Percentiles rank a stretch among this genome's conserved stretches.
These are phyloP conservation scores for Dermochelys coriacea DNA, from an alignment of 2,797 vertebrate species.

Conservation along the genomic window DNA sequence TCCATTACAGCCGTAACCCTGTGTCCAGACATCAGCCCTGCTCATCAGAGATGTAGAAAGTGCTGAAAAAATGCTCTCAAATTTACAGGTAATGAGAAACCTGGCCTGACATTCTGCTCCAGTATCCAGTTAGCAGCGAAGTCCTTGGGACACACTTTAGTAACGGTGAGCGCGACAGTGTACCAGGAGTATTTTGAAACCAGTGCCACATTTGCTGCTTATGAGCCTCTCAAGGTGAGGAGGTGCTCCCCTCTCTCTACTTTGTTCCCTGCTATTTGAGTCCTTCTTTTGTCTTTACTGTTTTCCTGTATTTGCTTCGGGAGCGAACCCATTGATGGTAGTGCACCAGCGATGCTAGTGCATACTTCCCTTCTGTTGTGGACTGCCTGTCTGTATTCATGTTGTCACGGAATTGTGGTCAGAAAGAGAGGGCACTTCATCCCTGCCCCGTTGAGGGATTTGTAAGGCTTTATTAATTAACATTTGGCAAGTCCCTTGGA, in stretches of 20 bases:
- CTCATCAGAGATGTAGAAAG: background rate
- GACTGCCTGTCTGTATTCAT: background rate
- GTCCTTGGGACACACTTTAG: conserved; percentile 64
- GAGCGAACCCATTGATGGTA: background rate
- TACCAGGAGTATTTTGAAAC: conserved; percentile 74
- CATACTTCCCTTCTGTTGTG: background rate
- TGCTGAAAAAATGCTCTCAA: background rate
- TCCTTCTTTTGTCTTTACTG: background rate
- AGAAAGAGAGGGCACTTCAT: background rate
- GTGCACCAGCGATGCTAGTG: background rate
- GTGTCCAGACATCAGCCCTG: background rate
- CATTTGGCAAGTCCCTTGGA: background rate
- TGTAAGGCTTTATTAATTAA: background rate
- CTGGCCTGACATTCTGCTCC: conserved; percentile 63
- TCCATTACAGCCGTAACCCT: background rate
- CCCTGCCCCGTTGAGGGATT: background rate
- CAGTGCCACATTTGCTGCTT: conserved; percentile 81
- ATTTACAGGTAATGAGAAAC: conserved; percentile 61
- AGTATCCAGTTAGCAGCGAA: conserved; percentile 68
- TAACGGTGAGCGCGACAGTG: conserved; percentile 73
- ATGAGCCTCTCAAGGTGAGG: conserved; percentile 80
- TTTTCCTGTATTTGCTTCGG: background rate
- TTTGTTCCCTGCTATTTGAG: background rate
- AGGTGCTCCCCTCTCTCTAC: background rate
- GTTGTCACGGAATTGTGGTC: background rate